phyloP scores from a whole-genome alignment of 2,797 vertebrate genomes.

The Silurus aristotelis region DNA sequence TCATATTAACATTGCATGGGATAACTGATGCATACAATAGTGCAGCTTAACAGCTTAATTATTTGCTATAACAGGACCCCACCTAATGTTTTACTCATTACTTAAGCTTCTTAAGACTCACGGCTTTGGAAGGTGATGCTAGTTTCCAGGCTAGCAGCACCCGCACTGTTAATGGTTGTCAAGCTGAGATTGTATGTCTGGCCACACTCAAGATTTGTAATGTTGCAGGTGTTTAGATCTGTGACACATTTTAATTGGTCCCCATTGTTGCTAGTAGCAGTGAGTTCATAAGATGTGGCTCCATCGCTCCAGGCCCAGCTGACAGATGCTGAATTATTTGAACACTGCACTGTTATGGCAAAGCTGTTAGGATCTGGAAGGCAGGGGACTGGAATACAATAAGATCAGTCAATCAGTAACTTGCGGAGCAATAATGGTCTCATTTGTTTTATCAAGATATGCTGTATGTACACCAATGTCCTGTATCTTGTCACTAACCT shows the following conservation, averaged over 20 bases:
- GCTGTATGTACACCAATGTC: background rate
- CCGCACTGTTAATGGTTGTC: slow-evolving; percentile 57
- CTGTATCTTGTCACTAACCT: slow-evolving; percentile 62
- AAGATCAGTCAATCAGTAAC: background rate
- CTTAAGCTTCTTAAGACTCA: slow-evolving; percentile 61
- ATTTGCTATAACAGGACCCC: background rate
- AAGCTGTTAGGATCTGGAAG: slow-evolving; percentile 45
- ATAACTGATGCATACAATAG: background rate
- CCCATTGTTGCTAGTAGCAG: slow-evolving; percentile 57
- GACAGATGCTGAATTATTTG: slow-evolving; percentile 62
- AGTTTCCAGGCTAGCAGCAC: slow-evolving; percentile 50
- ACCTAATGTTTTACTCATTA: background rate
- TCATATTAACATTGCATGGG: background rate
- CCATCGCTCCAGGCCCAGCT: slow-evolving; percentile 64
- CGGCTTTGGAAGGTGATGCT: slow-evolving; percentile 66
- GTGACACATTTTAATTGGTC: slow-evolving; percentile 60
- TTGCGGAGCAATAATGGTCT: background rate
- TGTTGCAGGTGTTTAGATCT: slow-evolving; percentile 56
- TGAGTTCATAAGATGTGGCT: slow-evolving; percentile 63
- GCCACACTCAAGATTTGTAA: slow-evolving; percentile 69
- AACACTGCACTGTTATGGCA: slow-evolving; percentile 60
- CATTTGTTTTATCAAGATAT: background rate
- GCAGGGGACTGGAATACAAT: slow-evolving; percentile 69
- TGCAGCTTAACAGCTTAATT: background rate
- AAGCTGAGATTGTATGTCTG: slow-evolving; percentile 69